A percentile compares a stretch with the other conserved stretches of the same genome.
Conservation (phyloP, 2,888 invertebrate species). For the Apeira syringaria region DNA sequence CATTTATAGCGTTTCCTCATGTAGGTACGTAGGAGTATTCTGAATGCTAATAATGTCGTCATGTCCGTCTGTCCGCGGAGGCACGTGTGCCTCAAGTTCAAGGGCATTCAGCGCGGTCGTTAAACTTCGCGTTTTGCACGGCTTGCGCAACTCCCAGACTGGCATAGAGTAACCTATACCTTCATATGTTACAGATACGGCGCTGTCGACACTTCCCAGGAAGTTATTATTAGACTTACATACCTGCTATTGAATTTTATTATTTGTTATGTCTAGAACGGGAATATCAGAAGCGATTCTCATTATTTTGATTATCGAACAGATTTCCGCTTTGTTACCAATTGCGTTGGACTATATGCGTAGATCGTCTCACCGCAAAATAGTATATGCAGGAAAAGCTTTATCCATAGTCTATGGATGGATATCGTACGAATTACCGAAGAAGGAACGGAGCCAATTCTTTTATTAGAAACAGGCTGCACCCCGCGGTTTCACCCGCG, state of each 20-base stretch:
- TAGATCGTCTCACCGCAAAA: too few relatives aligned
- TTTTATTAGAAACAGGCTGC: too few relatives aligned
- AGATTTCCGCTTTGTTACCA: too few relatives aligned
- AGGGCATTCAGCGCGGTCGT: conserved; percentile 59
- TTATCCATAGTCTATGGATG: too few relatives aligned
- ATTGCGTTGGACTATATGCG: too few relatives aligned
- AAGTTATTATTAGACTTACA: background rate
- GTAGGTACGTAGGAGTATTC: conserved; percentile 41
- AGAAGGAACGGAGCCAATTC: too few relatives aligned
- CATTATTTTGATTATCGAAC: too few relatives aligned
- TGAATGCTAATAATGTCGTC: conserved; percentile 47
- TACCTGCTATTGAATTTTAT: background rate
- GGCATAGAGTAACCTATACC: conserved; percentile 45
- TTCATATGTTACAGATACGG: conserved; percentile 36
- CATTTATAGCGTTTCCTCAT: conserved; percentile 40
- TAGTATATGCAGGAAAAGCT: too few relatives aligned
- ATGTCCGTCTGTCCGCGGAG: conserved; percentile 34
- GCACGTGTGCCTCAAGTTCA: conserved; percentile 58
- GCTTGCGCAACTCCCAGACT: conserved; percentile 46
- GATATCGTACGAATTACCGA: too few relatives aligned
- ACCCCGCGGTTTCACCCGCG: too few relatives aligned
- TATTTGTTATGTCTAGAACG: too few relatives aligned
- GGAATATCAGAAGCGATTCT: too few relatives aligned
- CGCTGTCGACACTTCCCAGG: conserved; percentile 5
- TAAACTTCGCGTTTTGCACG: conserved; percentile 60